A percentile compares a stretch with the other conserved stretches of the same genome.
Evolutionary conservation across 2,797 vertebrate genomes (phyloP).

Genomic region (Emydoidea blandingii): DNA sequence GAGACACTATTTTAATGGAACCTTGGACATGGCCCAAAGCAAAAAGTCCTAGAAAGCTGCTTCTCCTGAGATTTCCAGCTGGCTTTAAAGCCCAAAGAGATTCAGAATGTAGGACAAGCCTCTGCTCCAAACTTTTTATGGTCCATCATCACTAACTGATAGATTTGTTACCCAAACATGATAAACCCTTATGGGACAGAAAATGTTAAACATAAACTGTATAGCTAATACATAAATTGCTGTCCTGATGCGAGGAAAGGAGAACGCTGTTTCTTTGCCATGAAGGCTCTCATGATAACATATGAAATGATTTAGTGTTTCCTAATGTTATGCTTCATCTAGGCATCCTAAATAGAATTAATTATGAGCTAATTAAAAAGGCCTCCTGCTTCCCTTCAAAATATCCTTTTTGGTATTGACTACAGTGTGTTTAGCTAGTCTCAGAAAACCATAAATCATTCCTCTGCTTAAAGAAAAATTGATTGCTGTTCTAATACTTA

Average conservation of each 20-base stretch:
- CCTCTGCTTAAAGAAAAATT: constrained; percentile 72
- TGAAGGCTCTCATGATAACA: constrained; percentile 57
- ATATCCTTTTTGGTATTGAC: constrained; percentile 46
- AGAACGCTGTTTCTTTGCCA: constrained; percentile 34
- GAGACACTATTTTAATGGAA: background rate
- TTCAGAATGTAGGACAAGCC: constrained; percentile 4
- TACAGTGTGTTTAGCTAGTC: constrained; percentile 58
- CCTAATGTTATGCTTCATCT: constrained; percentile 74
- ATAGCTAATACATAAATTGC: constrained; percentile 66
- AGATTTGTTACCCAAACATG: constrained; percentile 40
- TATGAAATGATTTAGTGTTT: constrained; percentile 73
- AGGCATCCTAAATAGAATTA: constrained; percentile 75
- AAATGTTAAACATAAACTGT: constrained; percentile 19
- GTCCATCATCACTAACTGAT: constrained; percentile 18
- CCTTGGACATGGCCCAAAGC: background rate
- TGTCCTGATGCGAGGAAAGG: constrained; percentile 25
- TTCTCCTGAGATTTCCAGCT: background rate
- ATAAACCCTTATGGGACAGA: constrained; percentile 19
- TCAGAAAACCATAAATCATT: constrained; percentile 71
- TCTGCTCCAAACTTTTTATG: constrained; percentile 3
- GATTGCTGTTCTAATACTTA: constrained; percentile 81
- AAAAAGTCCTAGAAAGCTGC: background rate
- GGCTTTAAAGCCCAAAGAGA: background rate
- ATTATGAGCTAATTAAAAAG: constrained; percentile 75
- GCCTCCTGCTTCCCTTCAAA: constrained; percentile 57